These are phyloP conservation scores for Botia kubotai DNA, from an alignment of 2,797 vertebrate genomes.

Conservation along the genomic window DNA sequence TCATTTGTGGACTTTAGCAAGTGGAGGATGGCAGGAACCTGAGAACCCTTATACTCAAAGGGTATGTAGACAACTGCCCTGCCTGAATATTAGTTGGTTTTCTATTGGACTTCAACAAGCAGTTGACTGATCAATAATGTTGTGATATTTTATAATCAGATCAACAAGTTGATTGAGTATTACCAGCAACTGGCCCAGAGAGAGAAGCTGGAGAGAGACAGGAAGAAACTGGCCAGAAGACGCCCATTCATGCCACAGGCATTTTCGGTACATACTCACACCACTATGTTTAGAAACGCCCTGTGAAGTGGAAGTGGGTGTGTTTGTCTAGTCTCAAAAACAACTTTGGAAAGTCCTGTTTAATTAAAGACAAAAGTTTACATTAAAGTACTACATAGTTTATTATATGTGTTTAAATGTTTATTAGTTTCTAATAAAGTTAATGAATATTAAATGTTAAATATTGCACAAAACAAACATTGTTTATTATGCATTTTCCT, in stretches of 20 bases:
- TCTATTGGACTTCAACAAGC: neutral
- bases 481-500: neutral
- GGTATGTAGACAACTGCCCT: slow-evolving; percentile 76
- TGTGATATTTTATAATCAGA: slow-evolving; percentile 73
- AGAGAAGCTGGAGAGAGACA: slow-evolving; percentile 95
- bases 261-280: slow-evolving; percentile 87
- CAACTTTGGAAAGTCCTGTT: too few relatives aligned
- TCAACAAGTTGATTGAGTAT: slow-evolving; percentile 97
- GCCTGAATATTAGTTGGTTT: neutral
- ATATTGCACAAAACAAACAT: neutral
- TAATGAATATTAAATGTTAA: neutral
- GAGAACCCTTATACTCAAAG: slow-evolving; percentile 93
- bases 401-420: too few relatives aligned
- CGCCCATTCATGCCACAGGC: slow-evolving; percentile 95
- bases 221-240: slow-evolving; percentile 94
- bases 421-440: neutral
- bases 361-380: too few relatives aligned
- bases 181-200: slow-evolving; percentile 97
- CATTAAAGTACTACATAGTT: neutral
- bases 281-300: slow-evolving; percentile 40
- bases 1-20: slow-evolving; percentile 80
- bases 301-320: neutral
- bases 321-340: neutral
- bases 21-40: slow-evolving; percentile 98
- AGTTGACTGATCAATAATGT: neutral